These are phyloP conservation scores for Gymnothorax reevesii DNA, from an alignment of 2,797 vertebrate genomes.

Conservation along the genomic window DNA sequence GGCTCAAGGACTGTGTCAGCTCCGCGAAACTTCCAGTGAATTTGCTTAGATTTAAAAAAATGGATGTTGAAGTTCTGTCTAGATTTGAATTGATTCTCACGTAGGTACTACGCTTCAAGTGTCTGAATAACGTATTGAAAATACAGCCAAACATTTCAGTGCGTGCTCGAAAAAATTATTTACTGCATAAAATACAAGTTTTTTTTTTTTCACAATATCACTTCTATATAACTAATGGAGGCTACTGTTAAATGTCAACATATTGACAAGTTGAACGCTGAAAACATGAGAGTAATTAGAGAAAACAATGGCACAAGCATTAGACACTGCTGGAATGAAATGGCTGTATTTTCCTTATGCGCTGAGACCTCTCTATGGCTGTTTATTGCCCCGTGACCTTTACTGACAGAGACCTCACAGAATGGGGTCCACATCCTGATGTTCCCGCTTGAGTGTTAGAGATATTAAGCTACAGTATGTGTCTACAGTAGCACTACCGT, in stretches of 20 bases:
- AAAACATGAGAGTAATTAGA: no score
- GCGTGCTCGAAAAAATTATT: not conserved
- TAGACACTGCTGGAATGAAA: not conserved
- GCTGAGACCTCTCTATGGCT: not conserved
- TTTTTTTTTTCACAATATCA: not conserved
- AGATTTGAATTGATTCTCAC: not conserved
- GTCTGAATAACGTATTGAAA: not conserved
- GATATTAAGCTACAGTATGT: not conserved
- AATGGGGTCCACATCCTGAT: not conserved
- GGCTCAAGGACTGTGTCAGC: not conserved
- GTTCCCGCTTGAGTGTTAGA: not conserved
- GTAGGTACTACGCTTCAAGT: not conserved
- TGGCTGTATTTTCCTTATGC: not conserved
- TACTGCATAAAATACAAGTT: not conserved
- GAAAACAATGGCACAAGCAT: not conserved
- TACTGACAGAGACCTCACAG: not conserved
- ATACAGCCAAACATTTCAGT: not conserved
- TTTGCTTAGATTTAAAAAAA: not conserved
- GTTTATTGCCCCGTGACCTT: not conserved
- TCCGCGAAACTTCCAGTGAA: not conserved
- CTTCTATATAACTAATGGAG: not conserved
- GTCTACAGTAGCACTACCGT: not conserved
- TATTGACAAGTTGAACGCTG: not conserved
- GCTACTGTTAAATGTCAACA: not conserved
- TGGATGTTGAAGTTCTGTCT: not conserved